Evolutionary conservation across 2,113 vertebrate species (phyloP), one percentile per base, ranked within the genome.

Genomic region (Hemibagrus wyckioides): DNA sequence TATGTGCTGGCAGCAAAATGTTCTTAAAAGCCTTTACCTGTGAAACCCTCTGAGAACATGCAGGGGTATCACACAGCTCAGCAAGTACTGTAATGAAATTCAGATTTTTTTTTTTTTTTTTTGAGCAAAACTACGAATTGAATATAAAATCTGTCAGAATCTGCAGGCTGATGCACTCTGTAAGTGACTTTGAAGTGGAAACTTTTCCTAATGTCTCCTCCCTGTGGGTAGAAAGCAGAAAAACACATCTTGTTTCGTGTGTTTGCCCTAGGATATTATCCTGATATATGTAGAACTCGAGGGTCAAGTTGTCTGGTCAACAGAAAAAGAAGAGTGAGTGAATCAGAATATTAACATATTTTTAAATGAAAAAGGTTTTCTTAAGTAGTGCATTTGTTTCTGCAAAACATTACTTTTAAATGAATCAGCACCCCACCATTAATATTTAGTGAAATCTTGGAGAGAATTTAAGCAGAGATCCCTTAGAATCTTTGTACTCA

Each of bases 231-330:
- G 25, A 82, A 77, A 79, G 71, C 15, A 44, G 39, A 82, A 86
- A 76, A 8, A 48, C 61, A 52, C 59, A 50, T 83, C n/a, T 85
- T 33, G 8, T 48, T 77, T 19, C 13, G 33, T 44, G 11, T 36
- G 19, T 13, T 79, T 80, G 23, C n/a, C 50, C 61, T 44, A 23
- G 61, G 11, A 52, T 39, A 83, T 69, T 33, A 65, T 63, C 23
- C 36, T 36, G 10, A n/a, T n/a, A n/a, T 10, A 28, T 36, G 6
- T 5, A 54, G 73, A 59, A 81, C 52, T 25, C 9, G 13, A 63
- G 39, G 73, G 13, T 79, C 56, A 73, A 71, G 61, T 69, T 77
- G 76, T 82, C 77, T 10, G 25, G 9, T 82, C 39, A 76, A 23
- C 30, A 44, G 50, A 25, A 81, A 30, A n/a, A 30, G 17, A 21